These are phyloP conservation scores for Hexactinellida sp. DNA, from an alignment of 37 sponge, comb jelly and placozoan genomes.

Conservation along the genomic window DNA sequence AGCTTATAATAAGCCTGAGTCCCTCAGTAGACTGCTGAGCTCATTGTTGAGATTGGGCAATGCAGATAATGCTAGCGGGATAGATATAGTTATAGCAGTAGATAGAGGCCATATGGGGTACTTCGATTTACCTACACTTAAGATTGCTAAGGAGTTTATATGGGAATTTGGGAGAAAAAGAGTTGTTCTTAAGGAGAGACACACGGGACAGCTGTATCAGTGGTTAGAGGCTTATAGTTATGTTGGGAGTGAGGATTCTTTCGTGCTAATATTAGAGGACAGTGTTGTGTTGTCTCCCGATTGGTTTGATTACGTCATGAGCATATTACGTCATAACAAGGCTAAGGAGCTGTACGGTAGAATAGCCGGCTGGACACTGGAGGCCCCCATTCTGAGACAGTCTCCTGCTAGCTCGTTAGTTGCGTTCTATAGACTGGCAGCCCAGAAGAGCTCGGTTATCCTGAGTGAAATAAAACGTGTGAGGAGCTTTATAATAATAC, in stretches of 20 bases:
- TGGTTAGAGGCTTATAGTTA: neutral
- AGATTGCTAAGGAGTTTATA: neutral
- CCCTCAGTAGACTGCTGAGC: neutral
- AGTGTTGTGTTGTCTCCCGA: neutral
- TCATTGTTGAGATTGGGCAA: neutral
- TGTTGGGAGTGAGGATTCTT: neutral
- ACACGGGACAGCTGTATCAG: neutral
- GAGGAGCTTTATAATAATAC: neutral
- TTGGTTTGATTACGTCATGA: neutral
- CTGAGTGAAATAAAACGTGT: neutral
- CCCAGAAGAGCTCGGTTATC: neutral
- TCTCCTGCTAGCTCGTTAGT: neutral
- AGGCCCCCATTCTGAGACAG: neutral
- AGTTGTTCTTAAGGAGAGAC: neutral
- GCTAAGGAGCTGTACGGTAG: neutral
- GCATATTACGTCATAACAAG: neutral
- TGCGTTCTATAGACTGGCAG: neutral
- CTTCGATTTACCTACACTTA: neutral
- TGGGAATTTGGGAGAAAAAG: neutral
- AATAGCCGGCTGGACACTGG: neutral
- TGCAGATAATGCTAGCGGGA: neutral
- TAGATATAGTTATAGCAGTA: neutral
- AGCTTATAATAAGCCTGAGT: neutral
- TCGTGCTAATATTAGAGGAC: neutral
- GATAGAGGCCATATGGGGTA: neutral